phyloP scores from a whole-genome alignment of 2,113 vertebrate species.

The Stigmatopora argus region DNA sequence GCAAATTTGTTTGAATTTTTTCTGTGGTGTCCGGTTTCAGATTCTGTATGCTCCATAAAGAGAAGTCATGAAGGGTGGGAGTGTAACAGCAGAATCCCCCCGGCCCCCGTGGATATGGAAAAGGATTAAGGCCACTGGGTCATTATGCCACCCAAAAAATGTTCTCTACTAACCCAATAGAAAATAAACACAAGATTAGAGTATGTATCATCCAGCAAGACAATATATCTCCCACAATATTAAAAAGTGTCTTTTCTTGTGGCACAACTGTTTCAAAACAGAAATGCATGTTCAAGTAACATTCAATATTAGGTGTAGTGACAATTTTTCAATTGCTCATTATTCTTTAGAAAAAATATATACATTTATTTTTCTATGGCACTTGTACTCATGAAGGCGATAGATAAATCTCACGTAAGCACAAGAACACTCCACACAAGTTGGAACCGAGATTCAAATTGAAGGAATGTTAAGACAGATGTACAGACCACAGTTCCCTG shows the following conservation, averaged over 20 bases:
- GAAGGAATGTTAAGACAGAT: too few relatives aligned
- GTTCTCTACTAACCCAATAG: conserved; percentile 35
- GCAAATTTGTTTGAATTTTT: conserved; percentile 2
- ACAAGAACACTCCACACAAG: too few relatives aligned
- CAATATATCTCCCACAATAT: conserved; percentile 19
- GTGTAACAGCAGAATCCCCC: conserved; percentile 29
- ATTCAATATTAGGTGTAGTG: not conserved
- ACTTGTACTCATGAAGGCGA: too few relatives aligned
- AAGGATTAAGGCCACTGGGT: conserved; percentile 68
- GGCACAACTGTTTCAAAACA: not conserved
- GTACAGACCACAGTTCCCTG: too few relatives aligned
- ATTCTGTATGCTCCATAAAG: conserved; percentile 10
- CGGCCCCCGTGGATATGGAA: conserved; percentile 30
- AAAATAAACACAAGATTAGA: conserved; percentile 43
- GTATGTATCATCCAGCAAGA: conserved; percentile 32
- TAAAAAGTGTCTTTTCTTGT: conserved; percentile 8
- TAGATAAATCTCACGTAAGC: too few relatives aligned
- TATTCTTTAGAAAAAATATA: not conserved
- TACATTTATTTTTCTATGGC: not conserved
- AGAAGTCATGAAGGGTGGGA: conserved; percentile 17
- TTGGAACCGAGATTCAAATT: too few relatives aligned
- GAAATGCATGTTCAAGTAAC: not conserved
- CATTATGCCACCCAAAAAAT: conserved; percentile 55
- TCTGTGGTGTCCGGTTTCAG: conserved; percentile 10
- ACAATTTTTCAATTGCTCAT: not conserved